Base-by-base conservation (phyloP, 2,888 invertebrate species). In the Stratiomys singularior region DNA sequence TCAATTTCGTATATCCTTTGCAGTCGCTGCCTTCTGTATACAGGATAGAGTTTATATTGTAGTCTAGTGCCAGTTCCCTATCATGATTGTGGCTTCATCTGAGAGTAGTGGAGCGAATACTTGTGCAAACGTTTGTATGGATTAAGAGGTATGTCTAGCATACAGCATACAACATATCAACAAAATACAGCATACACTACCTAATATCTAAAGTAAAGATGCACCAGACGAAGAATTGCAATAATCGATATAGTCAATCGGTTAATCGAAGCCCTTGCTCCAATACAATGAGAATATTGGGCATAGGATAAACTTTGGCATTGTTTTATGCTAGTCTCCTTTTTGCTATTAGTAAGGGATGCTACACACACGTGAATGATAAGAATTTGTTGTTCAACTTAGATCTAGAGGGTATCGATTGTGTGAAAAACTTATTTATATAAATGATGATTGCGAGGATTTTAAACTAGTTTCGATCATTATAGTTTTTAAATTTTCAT, bases 161-260 rank as follows among this genome's bases (percentile, higher is more conserved):
- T n/a, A n/a, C n/a, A n/a, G n/a, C n/a, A 30, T 37, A 11, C 30
- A 69, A 37, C 37, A 3, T 5, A 5, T 18, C 30, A 60, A 5
- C 27, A 13, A 52, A 52, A 52, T 15, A 69, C 25, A 21, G n/a
- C 28, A 30, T 66, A n/a, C 66, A 66, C 18, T 37, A n/a, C n/a
- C n/a, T n/a, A 69, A 47, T 69, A 69, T 46, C 1, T 23, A 47
- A 46, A 46, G 69, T 47, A 23, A 69, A 69, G 58, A 74, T 37
- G 56, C 52, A 37, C 74, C 60, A 30, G 58, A 74, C 74, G 30
- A 27, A 30, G 69, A 69, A n/a, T 23, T 18, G 25, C 74, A 60
- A 74, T 58, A 77, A 79, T 79, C 79, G 74, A 77, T 79, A 79
- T 52, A 79, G 79, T 77, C 79, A 79, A 79, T 79, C 79, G 77